Evolutionary conservation across 2,888 invertebrate species (phyloP), one percentile per base, ranked within the genome.

Genomic region (Phengaris arion): DNA sequence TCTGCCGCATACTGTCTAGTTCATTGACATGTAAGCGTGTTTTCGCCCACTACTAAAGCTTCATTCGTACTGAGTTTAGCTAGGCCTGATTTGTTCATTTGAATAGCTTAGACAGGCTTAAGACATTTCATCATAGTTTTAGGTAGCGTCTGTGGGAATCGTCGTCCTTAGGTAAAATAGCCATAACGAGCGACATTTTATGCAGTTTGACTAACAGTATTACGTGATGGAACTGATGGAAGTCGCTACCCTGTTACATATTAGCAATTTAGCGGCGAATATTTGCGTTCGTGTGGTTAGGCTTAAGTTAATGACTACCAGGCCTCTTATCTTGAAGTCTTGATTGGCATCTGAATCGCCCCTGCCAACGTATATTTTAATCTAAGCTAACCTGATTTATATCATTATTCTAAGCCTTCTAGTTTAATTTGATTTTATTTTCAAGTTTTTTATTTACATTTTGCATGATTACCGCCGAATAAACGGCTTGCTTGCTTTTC

Each of bases 401-500:
- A 78, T 79, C 78, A 76, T 77, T 79, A 77, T 80, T 77, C 52
- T 72, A 45, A 52, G 45, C 72, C 57, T 51, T 76, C 59, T 35
- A 22, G 74, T 74, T 74, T n/a, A 68, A 35, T 45, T 64, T 64
- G 64, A 52, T n/a, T 68, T 74, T 75, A 52, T 68, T 59, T 74
- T 68, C 45, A 52, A 54, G 68, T 54, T 74, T 75, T 51, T 35
- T 64, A 55, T 45, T 68, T 80, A 77, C 75, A 79, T 57, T 69
- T 55, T 82, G 81, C 82, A 83, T 82, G 81, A 81, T 79, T 76
- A 22, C 77, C 74, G 76, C 74, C 77, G 75, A 75, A 75, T 74
- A 74, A 85, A 86, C 68, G 89, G 92, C 91, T 91, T 92, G 93
- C 91, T 91, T 93, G 87, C 85, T 85, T 85, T 85, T 84, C 83